Evolutionary conservation across 2,888 invertebrate species (phyloP), one percentile per base, ranked within the genome.

Genomic region (Drosophila cognata): DNA sequence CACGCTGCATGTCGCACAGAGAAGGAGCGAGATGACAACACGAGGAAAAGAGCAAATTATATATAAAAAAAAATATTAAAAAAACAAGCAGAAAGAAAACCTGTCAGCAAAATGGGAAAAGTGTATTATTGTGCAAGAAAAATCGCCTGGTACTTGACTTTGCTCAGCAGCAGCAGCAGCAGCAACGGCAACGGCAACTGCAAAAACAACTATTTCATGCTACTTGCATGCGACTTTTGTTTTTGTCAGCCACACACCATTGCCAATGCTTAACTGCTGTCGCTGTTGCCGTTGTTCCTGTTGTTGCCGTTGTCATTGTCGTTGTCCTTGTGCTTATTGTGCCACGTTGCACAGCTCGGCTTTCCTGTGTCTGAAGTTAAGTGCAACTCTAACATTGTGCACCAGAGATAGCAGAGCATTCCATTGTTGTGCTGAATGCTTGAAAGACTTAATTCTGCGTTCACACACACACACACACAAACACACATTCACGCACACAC

Each of bases 301-400:
- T 50, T 59, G 73, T 79, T 74, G 67, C 58, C 64, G 77, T 70
- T 74, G 83, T 74, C 77, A 60, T 75, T 70, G 66, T 51, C 63
- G 72, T 74, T 88, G 87, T 84, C 81, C 89, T 83, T 84, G 88
- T 63, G 81, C 87, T 87, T 79, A 81, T 81, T 83, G 85, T 82
- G 80, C 69, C 77, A 78, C 69, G 60, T 63, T 66, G 64, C 77
- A 71, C 46, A 50, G 62, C 73, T 70, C 62, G 65, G 77, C 77
- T 82, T 87, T 83, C 79, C 90, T 89, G 90, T 79, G 77, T 79
- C 84, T 88, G 86, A 87, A 89, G 90, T 87, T 87, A 87, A 87
- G 90, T 87, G 85, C 85, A 89, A 89, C 86, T 88, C 90, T 81
- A 86, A 89, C 86, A 88, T 87, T 87, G 89, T 82, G 85, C 88